A percentile compares a stretch with the other conserved stretches of the same genome.
Evolutionary conservation across 1,140 invertebrate species (phyloP).

Genomic region (Bemisia tabaci): DNA sequence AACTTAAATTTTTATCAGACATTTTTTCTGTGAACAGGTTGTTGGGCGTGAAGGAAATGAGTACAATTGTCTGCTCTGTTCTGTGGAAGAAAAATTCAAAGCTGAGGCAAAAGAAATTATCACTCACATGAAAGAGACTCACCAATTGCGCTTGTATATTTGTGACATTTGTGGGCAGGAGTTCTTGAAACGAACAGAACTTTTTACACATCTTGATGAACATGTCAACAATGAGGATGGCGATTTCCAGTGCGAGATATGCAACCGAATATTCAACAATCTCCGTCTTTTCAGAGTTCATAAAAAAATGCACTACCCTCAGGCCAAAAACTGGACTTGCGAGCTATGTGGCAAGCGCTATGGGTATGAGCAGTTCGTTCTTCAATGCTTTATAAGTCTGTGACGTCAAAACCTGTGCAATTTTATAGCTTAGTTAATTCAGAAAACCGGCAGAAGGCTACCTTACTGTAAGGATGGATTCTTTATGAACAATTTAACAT

Average conservation of each 20-base stretch:
- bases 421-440: too few relatives aligned
- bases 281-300: constrained; percentile 44
- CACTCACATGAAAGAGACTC: constrained; percentile 41
- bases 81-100: constrained; percentile 31
- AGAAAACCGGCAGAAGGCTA: too few relatives aligned
- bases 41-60: constrained; percentile 35
- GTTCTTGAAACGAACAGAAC: constrained; percentile 43
- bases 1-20: too few relatives aligned
- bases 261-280: constrained; percentile 46
- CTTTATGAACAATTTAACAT: too few relatives aligned
- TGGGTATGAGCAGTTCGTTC: too few relatives aligned
- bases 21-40: constrained; percentile 27
- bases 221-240: constrained; percentile 45
- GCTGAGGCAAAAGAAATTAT: constrained; percentile 43
- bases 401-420: too few relatives aligned
- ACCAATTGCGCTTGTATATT: constrained; percentile 48
- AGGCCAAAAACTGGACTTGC: constrained; percentile 46
- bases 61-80: constrained; percentile 46
- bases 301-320: constrained; percentile 44
- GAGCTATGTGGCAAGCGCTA: constrained; percentile 47
- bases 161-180: constrained; percentile 54
- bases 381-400: too few relatives aligned
- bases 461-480: too few relatives aligned
- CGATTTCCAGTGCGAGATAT: constrained; percentile 48
- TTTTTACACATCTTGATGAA: constrained; percentile 48